Evolutionary conservation across 1,140 invertebrate genomes (phyloP).

Genomic region (Helicoverpa zea): DNA sequence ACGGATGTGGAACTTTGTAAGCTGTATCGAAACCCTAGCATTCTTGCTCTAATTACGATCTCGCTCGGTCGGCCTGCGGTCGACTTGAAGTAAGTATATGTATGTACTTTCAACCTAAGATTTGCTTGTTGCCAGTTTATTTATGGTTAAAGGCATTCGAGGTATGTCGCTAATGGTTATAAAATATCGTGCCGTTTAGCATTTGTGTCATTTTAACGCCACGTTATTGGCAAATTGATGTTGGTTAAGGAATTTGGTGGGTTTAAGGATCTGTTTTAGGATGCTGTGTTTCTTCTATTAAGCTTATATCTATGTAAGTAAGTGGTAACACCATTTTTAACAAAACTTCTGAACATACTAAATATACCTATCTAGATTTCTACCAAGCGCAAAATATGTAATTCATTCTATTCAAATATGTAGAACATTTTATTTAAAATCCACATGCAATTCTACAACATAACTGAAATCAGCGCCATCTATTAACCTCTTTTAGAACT

Average conservation of each 20-base stretch:
- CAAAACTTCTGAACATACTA: too few relatives aligned
- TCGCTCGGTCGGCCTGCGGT: background rate
- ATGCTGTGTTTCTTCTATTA: too few relatives aligned
- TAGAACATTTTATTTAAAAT: too few relatives aligned
- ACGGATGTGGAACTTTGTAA: background rate
- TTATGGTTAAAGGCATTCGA: slow-evolving; percentile 18
- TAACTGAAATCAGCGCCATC: background rate
- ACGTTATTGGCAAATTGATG: slow-evolving; percentile 18
- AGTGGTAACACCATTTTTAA: too few relatives aligned
- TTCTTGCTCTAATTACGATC: slow-evolving; percentile 45
- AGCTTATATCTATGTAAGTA: too few relatives aligned
- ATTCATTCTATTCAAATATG: too few relatives aligned
- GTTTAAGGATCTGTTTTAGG: too few relatives aligned
- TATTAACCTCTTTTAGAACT: background rate
- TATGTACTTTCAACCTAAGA: slow-evolving; percentile 16
- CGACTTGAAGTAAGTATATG: background rate
- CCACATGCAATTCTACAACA: too few relatives aligned
- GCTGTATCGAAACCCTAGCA: slow-evolving; percentile 12
- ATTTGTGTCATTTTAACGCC: slow-evolving; percentile 20
- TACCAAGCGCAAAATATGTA: too few relatives aligned
- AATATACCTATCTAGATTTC: too few relatives aligned
- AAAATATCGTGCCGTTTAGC: slow-evolving; percentile 21
- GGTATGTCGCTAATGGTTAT: slow-evolving; percentile 13
- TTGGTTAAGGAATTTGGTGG: background rate
- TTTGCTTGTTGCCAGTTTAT: slow-evolving; percentile 15